Conservation (phyloP, 2,888 invertebrate genomes). For the Troides oblongomaculatus region DNA sequence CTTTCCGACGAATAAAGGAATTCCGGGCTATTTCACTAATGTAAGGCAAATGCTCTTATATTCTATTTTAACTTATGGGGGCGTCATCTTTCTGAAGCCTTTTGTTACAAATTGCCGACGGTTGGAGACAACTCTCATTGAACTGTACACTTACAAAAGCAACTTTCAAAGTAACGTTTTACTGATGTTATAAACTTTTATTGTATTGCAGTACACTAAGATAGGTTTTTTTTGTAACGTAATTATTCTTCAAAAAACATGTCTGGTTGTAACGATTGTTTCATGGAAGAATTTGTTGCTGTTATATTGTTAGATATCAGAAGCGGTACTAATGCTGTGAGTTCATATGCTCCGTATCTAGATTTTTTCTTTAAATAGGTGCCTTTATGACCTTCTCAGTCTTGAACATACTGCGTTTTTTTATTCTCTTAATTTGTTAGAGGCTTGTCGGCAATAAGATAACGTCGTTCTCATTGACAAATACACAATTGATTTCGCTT, state of each 20-base stretch:
- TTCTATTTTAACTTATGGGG: neutral
- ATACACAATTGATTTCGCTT: too few relatives aligned
- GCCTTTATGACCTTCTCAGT: too few relatives aligned
- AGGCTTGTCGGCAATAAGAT: too few relatives aligned
- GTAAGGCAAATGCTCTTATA: slow-evolving; percentile 3
- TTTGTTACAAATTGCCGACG: neutral
- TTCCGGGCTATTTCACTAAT: slow-evolving; percentile 21
- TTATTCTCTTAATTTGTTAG: too few relatives aligned
- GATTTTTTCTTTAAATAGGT: too few relatives aligned
- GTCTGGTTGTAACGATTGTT: too few relatives aligned
- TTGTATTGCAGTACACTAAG: neutral
- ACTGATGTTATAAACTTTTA: neutral
- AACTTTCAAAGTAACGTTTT: neutral
- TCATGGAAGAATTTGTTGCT: too few relatives aligned
- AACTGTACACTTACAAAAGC: neutral
- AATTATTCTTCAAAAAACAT: neutral
- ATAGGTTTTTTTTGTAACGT: neutral
- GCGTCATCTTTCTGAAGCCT: slow-evolving; percentile 3
- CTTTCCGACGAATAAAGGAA: slow-evolving; percentile 15
- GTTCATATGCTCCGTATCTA: too few relatives aligned
- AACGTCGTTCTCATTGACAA: too few relatives aligned
- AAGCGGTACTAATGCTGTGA: too few relatives aligned
- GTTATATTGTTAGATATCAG: too few relatives aligned
- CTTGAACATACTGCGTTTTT: too few relatives aligned
- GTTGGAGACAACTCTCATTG: neutral